Conservation (phyloP, 2,113 vertebrate species). For the Perca fluviatilis region DNA sequence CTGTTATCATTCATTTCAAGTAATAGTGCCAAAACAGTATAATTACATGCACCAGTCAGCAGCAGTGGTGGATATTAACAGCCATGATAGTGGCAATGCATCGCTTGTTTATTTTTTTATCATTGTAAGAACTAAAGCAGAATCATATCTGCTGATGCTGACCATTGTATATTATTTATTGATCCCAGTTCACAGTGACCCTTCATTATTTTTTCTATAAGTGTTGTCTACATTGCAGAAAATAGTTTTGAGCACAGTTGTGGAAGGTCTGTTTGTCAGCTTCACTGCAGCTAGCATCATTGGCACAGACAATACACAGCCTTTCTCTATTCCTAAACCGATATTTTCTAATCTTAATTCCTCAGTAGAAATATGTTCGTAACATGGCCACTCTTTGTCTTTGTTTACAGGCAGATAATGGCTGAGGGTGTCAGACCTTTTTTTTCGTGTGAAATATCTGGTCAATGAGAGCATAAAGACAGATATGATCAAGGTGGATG, state of each 20-base stretch:
- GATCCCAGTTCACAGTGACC: conserved; percentile 10
- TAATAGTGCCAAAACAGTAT: conserved; percentile 3
- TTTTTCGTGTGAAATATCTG: background rate
- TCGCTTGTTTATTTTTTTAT: conserved; percentile 3
- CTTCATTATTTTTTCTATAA: conserved; percentile 35
- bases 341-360: background rate
- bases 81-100: background rate
- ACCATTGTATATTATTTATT: conserved; percentile 22
- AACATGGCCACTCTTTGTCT: background rate
- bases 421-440: background rate
- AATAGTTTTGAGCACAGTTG: conserved; percentile 28
- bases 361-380: background rate
- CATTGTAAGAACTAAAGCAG: background rate
- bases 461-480: conserved; percentile 16
- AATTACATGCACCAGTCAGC: conserved; percentile 9
- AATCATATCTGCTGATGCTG: conserved; percentile 36
- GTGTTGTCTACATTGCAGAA: conserved; percentile 50
- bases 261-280: conserved; percentile 26
- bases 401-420: conserved; percentile 1
- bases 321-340: background rate
- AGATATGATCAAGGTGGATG: background rate
- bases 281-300: conserved; percentile 21
- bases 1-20: conserved; percentile 5
- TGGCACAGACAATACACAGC: conserved; percentile 17
- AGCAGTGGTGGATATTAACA: background rate